Percentiles rank a stretch among this genome's conserved stretches.
These are phyloP conservation scores for Lycaena phlaeas DNA, from an alignment of 2,888 invertebrate genomes.

Conservation along the genomic window DNA sequence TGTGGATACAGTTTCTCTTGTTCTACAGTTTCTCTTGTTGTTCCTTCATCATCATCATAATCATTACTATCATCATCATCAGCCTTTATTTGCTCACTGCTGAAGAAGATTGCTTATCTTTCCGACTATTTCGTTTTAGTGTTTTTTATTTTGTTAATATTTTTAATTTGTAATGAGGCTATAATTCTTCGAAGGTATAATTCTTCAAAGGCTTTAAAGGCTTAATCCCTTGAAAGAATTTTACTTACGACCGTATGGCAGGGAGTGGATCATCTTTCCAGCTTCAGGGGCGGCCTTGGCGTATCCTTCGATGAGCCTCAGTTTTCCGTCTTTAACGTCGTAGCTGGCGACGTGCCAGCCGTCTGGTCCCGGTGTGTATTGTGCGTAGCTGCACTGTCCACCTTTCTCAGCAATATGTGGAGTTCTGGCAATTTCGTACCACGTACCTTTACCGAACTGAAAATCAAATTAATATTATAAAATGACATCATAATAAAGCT, in stretches of 20 bases:
- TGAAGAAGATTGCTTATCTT: too few relatives aligned
- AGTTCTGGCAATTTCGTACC: slow-evolving; percentile 1
- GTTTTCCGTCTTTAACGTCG: background rate
- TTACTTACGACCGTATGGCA: background rate
- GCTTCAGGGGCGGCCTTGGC: background rate
- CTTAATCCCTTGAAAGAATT: too few relatives aligned
- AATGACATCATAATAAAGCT: background rate
- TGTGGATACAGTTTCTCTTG: background rate
- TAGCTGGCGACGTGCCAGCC: slow-evolving; percentile 1
- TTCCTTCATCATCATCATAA: too few relatives aligned
- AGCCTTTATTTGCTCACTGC: too few relatives aligned
- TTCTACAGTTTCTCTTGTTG: too few relatives aligned
- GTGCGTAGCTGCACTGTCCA: slow-evolving; percentile 2
- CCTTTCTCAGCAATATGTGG: slow-evolving; percentile 1
- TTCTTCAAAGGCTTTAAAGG: too few relatives aligned
- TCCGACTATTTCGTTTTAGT: too few relatives aligned
- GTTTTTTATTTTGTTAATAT: too few relatives aligned
- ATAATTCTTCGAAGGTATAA: too few relatives aligned
- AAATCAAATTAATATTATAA: background rate
- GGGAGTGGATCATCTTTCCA: background rate
- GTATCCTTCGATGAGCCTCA: background rate
- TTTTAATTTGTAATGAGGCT: too few relatives aligned
- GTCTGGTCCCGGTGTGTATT: background rate
- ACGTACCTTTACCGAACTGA: background rate
- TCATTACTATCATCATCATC: too few relatives aligned